Evolutionary conservation across 2,888 invertebrate genomes (phyloP).

Genomic region (Lithophane socia): DNA sequence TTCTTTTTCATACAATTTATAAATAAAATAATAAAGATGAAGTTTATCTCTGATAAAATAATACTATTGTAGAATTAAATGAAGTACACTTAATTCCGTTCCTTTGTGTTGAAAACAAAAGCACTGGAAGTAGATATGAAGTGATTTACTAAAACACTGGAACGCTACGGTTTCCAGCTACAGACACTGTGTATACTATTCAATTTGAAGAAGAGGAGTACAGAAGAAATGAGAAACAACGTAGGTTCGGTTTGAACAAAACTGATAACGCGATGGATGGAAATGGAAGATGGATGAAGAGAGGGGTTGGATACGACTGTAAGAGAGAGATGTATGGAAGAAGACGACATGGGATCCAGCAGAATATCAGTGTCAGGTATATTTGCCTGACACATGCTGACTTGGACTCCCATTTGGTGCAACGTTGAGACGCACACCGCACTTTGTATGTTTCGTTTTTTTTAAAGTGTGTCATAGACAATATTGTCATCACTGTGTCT

Average conservation of each 20-base stretch:
- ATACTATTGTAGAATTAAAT: constrained; percentile 34
- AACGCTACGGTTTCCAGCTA: constrained; percentile 41
- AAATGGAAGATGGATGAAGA: too few relatives aligned
- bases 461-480: too few relatives aligned
- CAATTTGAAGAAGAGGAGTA: constrained; percentile 51
- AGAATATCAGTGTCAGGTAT: too few relatives aligned
- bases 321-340: too few relatives aligned
- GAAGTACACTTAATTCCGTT: constrained; percentile 38
- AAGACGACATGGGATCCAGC: neutral
- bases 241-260: constrained; percentile 27
- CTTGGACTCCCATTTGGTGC: too few relatives aligned
- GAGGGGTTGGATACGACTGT: neutral
- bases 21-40: constrained; percentile 13
- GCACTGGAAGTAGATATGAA: constrained; percentile 58
- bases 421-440: too few relatives aligned
- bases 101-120: constrained; percentile 53
- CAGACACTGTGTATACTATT: constrained; percentile 51
- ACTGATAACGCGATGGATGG: neutral
- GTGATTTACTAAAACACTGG: constrained; percentile 62
- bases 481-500: too few relatives aligned
- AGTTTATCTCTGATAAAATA: constrained; percentile 18
- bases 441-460: too few relatives aligned
- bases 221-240: neutral
- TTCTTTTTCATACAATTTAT: neutral
- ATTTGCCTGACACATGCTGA: too few relatives aligned